phyloP scores from a whole-genome alignment of 2,888 invertebrate genomes.

The Cephus spinipes region DNA sequence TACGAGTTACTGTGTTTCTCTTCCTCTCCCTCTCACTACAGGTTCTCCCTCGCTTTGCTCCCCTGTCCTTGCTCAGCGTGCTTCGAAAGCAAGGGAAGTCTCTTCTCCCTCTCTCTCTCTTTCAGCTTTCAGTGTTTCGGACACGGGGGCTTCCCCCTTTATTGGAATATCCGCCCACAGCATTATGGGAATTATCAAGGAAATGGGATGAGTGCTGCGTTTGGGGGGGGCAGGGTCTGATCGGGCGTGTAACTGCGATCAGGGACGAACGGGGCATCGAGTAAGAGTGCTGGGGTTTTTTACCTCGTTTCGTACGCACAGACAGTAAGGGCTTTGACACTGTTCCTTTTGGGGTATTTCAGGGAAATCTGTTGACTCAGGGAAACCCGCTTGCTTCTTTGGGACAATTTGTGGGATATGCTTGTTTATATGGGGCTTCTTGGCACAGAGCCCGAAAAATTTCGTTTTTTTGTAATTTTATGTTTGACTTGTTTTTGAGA shows the following conservation, averaged over 20 bases:
- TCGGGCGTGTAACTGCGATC: not conserved
- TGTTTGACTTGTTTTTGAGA: not conserved
- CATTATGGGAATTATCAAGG: conserved; percentile 66
- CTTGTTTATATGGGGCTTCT: not conserved
- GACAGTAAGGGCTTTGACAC: no score
- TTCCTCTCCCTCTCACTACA: no score
- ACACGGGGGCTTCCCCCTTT: conserved; percentile 60
- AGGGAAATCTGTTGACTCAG: no score
- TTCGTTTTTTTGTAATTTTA: not conserved
- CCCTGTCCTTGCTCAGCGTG: not conserved
- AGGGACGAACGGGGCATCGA: not conserved
- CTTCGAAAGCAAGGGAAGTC: not conserved
- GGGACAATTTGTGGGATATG: not conserved
- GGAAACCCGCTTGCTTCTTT: no score
- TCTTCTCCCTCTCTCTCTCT: conserved; percentile 26
- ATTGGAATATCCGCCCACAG: conserved; percentile 67
- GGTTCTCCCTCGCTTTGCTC: not conserved
- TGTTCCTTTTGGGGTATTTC: no score
- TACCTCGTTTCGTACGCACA: not conserved
- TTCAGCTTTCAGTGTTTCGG: conserved; percentile 57
- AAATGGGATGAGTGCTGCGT: conserved; percentile 58
- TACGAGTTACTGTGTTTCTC: not conserved
- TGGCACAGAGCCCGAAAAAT: no score
- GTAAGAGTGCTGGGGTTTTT: not conserved
- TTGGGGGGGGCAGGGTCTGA: conserved; percentile 24